Evolutionary conservation across 1,140 invertebrate genomes (phyloP), one percentile per base, ranked within the genome.

Genomic region (Drosophila nikananu): DNA sequence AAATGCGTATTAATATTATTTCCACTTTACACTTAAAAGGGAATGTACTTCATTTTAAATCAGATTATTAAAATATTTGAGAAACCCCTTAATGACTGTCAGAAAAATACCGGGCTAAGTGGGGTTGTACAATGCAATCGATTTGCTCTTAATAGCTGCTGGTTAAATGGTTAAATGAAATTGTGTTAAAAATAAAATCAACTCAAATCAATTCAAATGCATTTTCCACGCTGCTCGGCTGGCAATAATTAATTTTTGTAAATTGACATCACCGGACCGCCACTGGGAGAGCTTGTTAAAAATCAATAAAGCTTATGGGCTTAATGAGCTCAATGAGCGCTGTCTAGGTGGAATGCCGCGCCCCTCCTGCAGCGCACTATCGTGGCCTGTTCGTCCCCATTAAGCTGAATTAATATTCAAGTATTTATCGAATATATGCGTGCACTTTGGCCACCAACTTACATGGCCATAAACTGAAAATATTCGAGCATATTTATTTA

Each of bases 221-320:
- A 77, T 58, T 65, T 76, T 77, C 75, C 61, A 49, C 55, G 48
- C 52, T 23, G 39, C 37, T 60, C 54, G 41, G 17, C 54, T 37
- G 67, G 59, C 59, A 72, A 73, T 80, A 80, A 80, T 80, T 80
- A 80, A 80, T 80, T 80, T 80, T 74, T 74, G 54, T 80, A 80
- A 73, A 80, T 80, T 59, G 44, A 49, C 67, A 68, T 63, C 59
- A 41, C 32, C 15, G 27, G 13, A 32, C 37, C 17, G 48, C 48
- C 60, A 63, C 52, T 73, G 84, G 23, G 35, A 55, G 19, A 52
- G 77, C 81, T 80, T 76, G 80, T 78, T 79, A 62, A 70, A 86
- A 86, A 79, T 86, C 68, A 86, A 86, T 86, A 75, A 81, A 76
- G 75, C 71, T 86, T 82, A 78, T 81, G 77, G 62, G 62, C 54